Percentiles rank a stretch among this genome's conserved stretches.
phyloP scores from a whole-genome alignment of 2,797 vertebrate genomes.

The Brachymystax lenok region DNA sequence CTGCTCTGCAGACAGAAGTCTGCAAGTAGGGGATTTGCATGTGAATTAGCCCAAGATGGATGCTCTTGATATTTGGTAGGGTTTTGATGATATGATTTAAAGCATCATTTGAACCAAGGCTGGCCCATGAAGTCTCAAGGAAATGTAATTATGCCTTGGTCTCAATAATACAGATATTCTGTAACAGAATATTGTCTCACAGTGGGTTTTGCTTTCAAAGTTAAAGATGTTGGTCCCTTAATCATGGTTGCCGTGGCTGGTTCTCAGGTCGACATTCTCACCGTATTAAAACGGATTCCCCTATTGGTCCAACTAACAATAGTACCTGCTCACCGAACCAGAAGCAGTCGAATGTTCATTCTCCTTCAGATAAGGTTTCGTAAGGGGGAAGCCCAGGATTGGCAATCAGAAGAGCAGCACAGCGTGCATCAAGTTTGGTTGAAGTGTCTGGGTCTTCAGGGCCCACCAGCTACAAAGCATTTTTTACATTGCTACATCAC shows the following conservation, averaged over 20 bases:
- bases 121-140: neutral
- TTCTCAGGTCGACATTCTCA: too few relatives aligned
- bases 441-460: neutral
- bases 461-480: neutral
- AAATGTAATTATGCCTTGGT: neutral
- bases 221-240: too few relatives aligned
- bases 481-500: neutral
- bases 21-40: conserved; percentile 21
- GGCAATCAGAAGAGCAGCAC: neutral
- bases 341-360: neutral
- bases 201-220: too few relatives aligned
- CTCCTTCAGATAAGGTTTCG: neutral
- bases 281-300: too few relatives aligned
- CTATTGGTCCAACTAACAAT: too few relatives aligned
- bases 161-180: too few relatives aligned
- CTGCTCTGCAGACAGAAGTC: conserved; percentile 23
- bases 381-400: neutral
- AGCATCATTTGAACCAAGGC: conserved; percentile 1
- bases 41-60: conserved; percentile 26
- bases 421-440: neutral
- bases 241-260: too few relatives aligned
- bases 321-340: neutral
- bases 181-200: too few relatives aligned
- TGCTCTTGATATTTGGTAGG: conserved; percentile 34
- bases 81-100: conserved; percentile 39